phyloP scores from a whole-genome alignment of 2,888 invertebrate genomes.

The Macrosiphum euphorbiae region DNA sequence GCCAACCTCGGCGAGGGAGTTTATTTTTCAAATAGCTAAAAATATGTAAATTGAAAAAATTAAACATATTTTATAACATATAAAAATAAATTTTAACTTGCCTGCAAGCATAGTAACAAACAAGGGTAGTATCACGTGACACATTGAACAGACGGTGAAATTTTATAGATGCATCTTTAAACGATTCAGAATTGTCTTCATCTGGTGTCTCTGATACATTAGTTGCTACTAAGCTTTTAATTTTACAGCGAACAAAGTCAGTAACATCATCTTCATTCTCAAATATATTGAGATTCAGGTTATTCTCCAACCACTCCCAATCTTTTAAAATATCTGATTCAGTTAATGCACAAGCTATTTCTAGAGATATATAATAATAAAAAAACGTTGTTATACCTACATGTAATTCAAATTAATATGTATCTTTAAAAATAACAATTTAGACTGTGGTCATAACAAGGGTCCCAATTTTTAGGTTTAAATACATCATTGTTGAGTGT shows the following conservation, averaged over 20 bases:
- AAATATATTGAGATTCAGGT: slow-evolving; percentile 90
- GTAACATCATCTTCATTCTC: slow-evolving; percentile 94
- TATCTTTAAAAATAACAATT: not conserved
- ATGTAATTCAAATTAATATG: not conserved
- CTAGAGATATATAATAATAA: slow-evolving; percentile 73
- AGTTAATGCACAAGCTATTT: slow-evolving; percentile 89
- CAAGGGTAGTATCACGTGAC: slow-evolving; percentile 94
- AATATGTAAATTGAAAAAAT: slow-evolving; percentile 30
- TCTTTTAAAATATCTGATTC: slow-evolving; percentile 88
- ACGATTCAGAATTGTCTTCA: slow-evolving; percentile 65
- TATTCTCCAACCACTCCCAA: slow-evolving; percentile 94
- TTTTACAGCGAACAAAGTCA: slow-evolving; percentile 95
- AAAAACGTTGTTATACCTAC: not conserved
- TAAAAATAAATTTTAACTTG: slow-evolving; percentile 70
- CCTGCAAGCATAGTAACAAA: slow-evolving; percentile 95
- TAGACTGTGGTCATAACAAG: not conserved
- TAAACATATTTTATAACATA: slow-evolving; percentile 35
- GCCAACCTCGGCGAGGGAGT: slow-evolving; percentile 71
- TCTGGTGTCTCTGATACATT: slow-evolving; percentile 69
- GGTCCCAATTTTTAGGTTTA: not conserved
- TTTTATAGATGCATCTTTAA: slow-evolving; percentile 77
- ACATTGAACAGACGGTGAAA: slow-evolving; percentile 91
- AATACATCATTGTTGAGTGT: not conserved
- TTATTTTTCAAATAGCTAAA: slow-evolving; percentile 91
- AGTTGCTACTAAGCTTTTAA: slow-evolving; percentile 92